Percentiles rank a stretch among this genome's conserved stretches.
Evolutionary conservation across 2,113 vertebrate genomes (phyloP).

Genomic region (Verasper variegatus): DNA sequence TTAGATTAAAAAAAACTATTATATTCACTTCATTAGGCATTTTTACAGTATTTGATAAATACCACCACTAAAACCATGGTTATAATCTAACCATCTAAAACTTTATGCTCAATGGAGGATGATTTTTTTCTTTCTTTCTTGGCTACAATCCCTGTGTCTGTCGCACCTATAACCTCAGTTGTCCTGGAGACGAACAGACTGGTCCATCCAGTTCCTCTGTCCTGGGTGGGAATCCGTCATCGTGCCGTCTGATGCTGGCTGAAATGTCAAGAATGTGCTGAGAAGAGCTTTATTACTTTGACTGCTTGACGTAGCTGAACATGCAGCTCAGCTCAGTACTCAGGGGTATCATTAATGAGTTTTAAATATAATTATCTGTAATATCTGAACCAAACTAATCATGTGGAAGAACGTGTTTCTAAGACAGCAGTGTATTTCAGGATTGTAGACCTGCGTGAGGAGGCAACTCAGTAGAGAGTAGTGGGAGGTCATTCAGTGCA

Average conservation of each 20-base stretch:
- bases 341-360: too few species aligned
- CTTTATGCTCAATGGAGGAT: too few species aligned
- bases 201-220: slow-evolving; percentile 70
- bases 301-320: slow-evolving; percentile 5
- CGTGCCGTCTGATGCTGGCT: slow-evolving; percentile 13
- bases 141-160: slow-evolving; percentile 8
- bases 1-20: too few species aligned
- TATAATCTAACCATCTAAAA: not conserved
- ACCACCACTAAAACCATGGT: not conserved
- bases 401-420: not conserved
- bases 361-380: not conserved
- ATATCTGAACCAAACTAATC: not conserved
- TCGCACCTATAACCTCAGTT: slow-evolving; percentile 32
- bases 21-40: not conserved
- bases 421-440: too few species aligned
- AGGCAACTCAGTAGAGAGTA: too few species aligned
- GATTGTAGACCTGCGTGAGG: too few species aligned
- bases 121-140: not conserved
- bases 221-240: slow-evolving; percentile 22
- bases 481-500: too few species aligned
- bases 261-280: slow-evolving; percentile 71
- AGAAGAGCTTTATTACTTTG: not conserved
- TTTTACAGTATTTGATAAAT: not conserved
- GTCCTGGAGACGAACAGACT: slow-evolving; percentile 56
- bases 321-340: not conserved